phyloP scores from a whole-genome alignment of 1,140 invertebrate genomes.

The Drosophila tropicalis region DNA sequence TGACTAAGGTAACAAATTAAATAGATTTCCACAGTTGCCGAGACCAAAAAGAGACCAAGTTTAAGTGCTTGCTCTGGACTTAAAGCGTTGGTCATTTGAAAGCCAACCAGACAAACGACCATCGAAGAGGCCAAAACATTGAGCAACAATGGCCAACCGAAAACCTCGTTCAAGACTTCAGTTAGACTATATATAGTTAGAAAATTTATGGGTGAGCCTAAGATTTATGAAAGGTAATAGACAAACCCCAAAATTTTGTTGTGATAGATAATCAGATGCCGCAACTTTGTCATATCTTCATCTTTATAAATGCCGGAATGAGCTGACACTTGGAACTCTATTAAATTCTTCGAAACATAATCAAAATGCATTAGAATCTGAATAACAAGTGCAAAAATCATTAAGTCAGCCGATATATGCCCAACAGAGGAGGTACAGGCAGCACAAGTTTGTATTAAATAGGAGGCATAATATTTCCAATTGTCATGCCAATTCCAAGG shows the following conservation, averaged over 20 bases:
- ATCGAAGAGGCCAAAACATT: constrained; percentile 63
- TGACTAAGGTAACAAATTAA: constrained; percentile 61
- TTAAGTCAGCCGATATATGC: constrained; percentile 57
- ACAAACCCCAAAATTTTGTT: constrained; percentile 52
- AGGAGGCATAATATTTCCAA: constrained; percentile 45
- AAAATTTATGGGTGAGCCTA: neutral
- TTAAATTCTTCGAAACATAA: constrained; percentile 30
- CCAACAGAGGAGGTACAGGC: constrained; percentile 56
- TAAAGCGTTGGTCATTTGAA: constrained; percentile 60
- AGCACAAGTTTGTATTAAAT: constrained; percentile 36
- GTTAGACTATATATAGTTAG: neutral
- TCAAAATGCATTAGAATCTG: constrained; percentile 72
- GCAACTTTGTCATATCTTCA: constrained; percentile 40
- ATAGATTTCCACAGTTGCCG: constrained; percentile 41
- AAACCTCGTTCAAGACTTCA: constrained; percentile 62
- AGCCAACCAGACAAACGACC: constrained; percentile 69
- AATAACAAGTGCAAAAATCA: constrained; percentile 55
- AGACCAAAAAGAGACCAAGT: constrained; percentile 43
- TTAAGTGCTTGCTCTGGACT: constrained; percentile 39
- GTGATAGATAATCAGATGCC: constrained; percentile 55
- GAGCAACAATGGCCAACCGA: constrained; percentile 58
- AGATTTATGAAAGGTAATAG: neutral
- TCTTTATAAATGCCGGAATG: neutral
- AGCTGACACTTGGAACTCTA: constrained; percentile 17
- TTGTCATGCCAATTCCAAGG: constrained; percentile 52